Base-by-base conservation (phyloP, 2,113 vertebrate species). In the Bujurquina vittata region DNA sequence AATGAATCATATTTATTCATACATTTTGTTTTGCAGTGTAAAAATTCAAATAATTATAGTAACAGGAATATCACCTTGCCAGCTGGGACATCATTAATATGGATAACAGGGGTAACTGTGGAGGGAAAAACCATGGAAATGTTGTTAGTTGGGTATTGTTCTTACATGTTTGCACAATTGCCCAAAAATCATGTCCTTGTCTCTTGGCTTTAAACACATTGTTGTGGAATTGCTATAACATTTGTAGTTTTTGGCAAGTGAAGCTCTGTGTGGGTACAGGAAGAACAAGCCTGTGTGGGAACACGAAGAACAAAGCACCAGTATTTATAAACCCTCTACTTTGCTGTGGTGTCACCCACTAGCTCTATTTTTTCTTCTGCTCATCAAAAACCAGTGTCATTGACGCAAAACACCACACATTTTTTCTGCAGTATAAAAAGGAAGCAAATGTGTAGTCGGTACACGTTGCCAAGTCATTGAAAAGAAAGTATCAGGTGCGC, bases 251-350 rank as follows among this genome's bases (percentile, higher is more conserved):
- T 77, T 88, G 62, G 81, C 84, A 65, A 61, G 33, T 35, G 40
- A 31, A 40, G 80, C 2, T 46, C 62, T 85, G 75, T 90, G 84
- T 90, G 84, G 78, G 81, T 58, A 73, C 78, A 84, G 20, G 72
- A 87, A 88, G 75, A 88, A 22, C 72, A 79, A 69, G 79, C 77
- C 57, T 77, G 84, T 61, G 87, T 84, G 81, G 87, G 84, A 75
- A 59, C 63, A 75, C 55, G 35, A 69, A 69, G 57, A 80, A 79
- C 61, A 83, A 55, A 83, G 67, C 83, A 62, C 22, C 40, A 69
- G 78, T 83, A 88, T 85, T 87, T 81, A 69, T 88, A 88, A 88
- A 87, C 60, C 78, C 60, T 83, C 57, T 56, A 62, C 60, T 86
- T 73, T 73, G 78, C 81, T 80, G 75, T 52, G 35, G 65, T 79